These are phyloP conservation scores for Sciaenops ocellatus DNA, from an alignment of 2,797 vertebrate genomes.

Conservation along the genomic window DNA sequence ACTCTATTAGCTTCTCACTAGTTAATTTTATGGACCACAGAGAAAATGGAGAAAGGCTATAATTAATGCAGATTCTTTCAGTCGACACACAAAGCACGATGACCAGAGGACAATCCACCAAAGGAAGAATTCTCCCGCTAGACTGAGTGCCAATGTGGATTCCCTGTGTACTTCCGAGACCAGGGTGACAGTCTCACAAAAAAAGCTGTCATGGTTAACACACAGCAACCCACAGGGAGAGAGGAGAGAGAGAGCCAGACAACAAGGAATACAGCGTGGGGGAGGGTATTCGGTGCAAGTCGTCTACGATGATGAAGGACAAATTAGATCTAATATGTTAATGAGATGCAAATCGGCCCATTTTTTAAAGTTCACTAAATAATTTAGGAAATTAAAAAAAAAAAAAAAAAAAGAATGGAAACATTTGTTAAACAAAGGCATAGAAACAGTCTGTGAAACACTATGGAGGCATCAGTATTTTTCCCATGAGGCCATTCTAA, in stretches of 20 bases:
- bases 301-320: constrained; percentile 56
- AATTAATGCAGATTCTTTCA: constrained; percentile 87
- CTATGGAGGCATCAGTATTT: constrained; percentile 32
- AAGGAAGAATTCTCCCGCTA: constrained; percentile 81
- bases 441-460: constrained; percentile 25
- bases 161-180: constrained; percentile 82
- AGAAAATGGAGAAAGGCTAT: constrained; percentile 72
- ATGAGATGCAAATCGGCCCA: constrained; percentile 46
- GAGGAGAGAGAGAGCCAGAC: constrained; percentile 47
- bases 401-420: neutral
- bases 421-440: constrained; percentile 14
- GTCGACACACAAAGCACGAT: constrained; percentile 78
- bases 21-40: constrained; percentile 72
- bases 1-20: constrained; percentile 65
- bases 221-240: constrained; percentile 73
- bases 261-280: constrained; percentile 58
- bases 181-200: constrained; percentile 83
- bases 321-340: constrained; percentile 54
- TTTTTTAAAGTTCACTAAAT: constrained; percentile 27
- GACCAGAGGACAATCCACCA: constrained; percentile 77
- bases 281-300: constrained; percentile 53
- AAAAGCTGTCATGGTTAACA: constrained; percentile 84
- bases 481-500: constrained; percentile 55
- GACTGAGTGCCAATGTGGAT: constrained; percentile 82
- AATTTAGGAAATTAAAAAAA: neutral